A percentile compares a stretch with the other conserved stretches of the same genome.
phyloP scores from a whole-genome alignment of 2,113 vertebrate genomes.

The Sitta europaea region DNA sequence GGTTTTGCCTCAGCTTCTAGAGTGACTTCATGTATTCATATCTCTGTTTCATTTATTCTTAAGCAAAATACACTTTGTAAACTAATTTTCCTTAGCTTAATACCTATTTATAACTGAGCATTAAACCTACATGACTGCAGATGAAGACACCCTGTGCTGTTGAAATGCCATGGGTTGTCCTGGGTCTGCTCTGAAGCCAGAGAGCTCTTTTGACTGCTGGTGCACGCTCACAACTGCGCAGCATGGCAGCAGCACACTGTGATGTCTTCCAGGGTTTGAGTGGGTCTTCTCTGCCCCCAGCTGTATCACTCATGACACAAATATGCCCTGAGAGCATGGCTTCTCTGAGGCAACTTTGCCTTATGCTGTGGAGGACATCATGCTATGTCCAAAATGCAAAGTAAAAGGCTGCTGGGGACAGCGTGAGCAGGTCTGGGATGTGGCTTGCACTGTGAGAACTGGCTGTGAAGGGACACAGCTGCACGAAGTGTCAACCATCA shows the following conservation, averaged over 20 bases:
- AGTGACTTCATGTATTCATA: neutral
- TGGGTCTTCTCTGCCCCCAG: neutral
- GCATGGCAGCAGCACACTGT: neutral
- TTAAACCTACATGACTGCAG: neutral
- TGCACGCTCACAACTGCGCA: rapidly evolving
- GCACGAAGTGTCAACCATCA: neutral
- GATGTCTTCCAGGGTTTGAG: neutral
- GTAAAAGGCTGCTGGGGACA: neutral
- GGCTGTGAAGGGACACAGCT: neutral
- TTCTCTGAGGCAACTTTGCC: neutral
- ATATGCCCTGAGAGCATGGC: neutral
- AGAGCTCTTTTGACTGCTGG: neutral
- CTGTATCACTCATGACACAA: neutral
- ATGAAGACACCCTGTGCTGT: neutral
- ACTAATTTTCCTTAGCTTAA: neutral
- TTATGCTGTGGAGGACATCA: neutral
- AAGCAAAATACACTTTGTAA: neutral
- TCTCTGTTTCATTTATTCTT: neutral
- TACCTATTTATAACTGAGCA: neutral
- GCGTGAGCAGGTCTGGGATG: neutral
- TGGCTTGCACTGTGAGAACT: neutral
- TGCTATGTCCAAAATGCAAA: neutral
- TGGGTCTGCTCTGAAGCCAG: neutral
- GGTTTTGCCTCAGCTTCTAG: neutral
- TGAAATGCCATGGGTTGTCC: neutral